Percentiles rank a stretch among this genome's conserved stretches.
Evolutionary conservation across 2,113 vertebrate species (phyloP).

Genomic region (Corythaeola cristata): DNA sequence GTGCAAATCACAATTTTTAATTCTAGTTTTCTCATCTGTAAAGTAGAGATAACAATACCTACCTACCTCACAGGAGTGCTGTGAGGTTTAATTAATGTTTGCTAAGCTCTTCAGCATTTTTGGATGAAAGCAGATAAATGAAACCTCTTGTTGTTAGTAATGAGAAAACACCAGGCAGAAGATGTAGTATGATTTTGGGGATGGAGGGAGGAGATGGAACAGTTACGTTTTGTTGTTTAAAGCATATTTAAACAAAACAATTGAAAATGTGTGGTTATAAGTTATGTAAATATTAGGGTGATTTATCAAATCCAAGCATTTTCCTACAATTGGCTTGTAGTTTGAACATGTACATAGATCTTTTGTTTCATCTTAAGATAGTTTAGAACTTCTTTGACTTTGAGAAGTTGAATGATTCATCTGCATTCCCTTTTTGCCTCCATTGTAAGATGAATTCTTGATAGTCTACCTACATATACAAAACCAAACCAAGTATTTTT

Average conservation of each 20-base stretch:
- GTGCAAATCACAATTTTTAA: background rate
- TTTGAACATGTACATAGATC: background rate
- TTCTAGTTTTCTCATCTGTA: conserved; percentile 27
- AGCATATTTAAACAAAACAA: background rate
- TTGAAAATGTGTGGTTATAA: background rate
- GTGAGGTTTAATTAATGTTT: conserved; percentile 13
- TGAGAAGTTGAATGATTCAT: conserved; percentile 16
- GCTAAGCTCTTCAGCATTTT: conserved; percentile 24
- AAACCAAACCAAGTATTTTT: background rate
- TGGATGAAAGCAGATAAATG: conserved; percentile 24
- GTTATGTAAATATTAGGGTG: background rate
- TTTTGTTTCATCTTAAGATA: conserved; percentile 8
- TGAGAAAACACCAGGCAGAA: background rate
- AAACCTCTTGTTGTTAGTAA: conserved; percentile 6
- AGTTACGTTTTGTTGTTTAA: background rate
- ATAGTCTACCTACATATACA: background rate
- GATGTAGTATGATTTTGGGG: background rate
- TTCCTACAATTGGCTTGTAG: background rate
- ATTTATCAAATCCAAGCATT: background rate
- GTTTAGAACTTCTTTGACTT: conserved; percentile 5
- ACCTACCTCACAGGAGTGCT: conserved; percentile 12
- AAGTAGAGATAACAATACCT: conserved; percentile 28
- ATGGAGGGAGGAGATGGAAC: background rate
- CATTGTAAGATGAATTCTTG: conserved; percentile 22
- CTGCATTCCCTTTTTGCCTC: conserved; percentile 19